Evolutionary conservation across 2,888 invertebrate genomes (phyloP).

Genomic region (Thymelicus acteon): DNA sequence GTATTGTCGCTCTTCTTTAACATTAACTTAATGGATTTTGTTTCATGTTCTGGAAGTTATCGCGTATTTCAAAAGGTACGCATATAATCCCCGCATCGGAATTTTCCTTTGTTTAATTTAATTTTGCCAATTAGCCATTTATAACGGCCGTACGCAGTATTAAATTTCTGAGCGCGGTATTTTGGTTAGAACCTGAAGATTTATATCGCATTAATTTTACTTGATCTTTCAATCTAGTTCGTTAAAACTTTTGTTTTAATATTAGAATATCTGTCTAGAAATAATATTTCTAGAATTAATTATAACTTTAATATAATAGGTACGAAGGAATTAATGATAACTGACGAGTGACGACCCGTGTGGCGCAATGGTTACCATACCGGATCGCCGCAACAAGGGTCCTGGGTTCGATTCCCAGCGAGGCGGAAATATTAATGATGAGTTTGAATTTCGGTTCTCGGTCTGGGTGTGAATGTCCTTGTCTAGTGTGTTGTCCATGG

Average conservation of each 20-base stretch:
- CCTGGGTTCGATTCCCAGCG: too few relatives aligned
- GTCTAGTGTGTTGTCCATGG: too few relatives aligned
- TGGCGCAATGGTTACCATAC: too few relatives aligned
- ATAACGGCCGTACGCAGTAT: slow-evolving; percentile 32
- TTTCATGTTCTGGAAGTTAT: slow-evolving; percentile 76
- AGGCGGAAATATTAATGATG: too few relatives aligned
- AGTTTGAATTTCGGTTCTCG: too few relatives aligned
- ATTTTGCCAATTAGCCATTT: slow-evolving; percentile 30
- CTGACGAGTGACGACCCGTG: too few relatives aligned
- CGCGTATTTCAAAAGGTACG: slow-evolving; percentile 61
- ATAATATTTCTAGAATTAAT: background rate
- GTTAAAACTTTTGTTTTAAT: background rate
- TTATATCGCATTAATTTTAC: background rate
- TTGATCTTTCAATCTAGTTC: background rate
- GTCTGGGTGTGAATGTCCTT: too few relatives aligned
- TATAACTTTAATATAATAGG: too few relatives aligned
- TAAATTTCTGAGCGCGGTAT: background rate
- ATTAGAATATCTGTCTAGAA: background rate
- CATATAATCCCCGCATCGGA: slow-evolving; percentile 12
- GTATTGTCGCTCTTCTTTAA: slow-evolving; percentile 80
- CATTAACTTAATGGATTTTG: slow-evolving; percentile 81
- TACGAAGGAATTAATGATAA: too few relatives aligned
- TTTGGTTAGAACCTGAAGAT: background rate
- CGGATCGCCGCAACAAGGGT: too few relatives aligned
- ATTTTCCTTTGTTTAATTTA: slow-evolving; percentile 40